Conservation (phyloP, 2,888 invertebrate genomes). For the Eupithecia centaureata region DNA sequence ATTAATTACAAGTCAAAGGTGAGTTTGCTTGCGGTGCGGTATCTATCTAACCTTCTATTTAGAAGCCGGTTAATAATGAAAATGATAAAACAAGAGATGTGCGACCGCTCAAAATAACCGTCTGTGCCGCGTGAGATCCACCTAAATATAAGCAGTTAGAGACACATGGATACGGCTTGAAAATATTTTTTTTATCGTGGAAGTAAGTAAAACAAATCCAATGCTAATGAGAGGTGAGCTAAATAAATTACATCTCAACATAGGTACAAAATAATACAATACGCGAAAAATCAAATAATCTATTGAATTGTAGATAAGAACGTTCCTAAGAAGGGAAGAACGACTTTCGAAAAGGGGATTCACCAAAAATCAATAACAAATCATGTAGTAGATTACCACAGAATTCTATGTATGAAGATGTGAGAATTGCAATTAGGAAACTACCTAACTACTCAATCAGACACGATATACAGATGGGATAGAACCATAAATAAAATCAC, state of each 20-base stretch:
- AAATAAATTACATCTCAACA: neutral
- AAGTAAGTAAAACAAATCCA: neutral
- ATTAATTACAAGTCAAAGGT: neutral
- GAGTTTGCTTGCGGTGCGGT: neutral
- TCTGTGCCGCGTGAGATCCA: constrained; percentile 58
- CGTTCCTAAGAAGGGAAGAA: neutral
- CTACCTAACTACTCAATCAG: neutral
- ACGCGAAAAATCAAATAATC: neutral
- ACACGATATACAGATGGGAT: neutral
- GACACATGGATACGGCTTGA: constrained; percentile 2
- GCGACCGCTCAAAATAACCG: constrained; percentile 72
- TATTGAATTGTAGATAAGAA: neutral
- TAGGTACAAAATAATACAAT: neutral
- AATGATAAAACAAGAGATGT: constrained; percentile 69
- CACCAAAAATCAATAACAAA: neutral
- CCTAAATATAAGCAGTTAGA: constrained; percentile 60
- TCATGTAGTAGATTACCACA: neutral
- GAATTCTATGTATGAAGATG: neutral
- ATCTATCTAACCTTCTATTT: neutral
- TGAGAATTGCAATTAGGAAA: no score
- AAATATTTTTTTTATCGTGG: neutral
- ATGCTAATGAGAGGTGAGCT: neutral
- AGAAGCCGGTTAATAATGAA: constrained; percentile 55
- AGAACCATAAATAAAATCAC: neutral
- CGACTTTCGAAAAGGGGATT: neutral